Evolutionary conservation across 1,140 invertebrate species (phyloP), one percentile per base, ranked within the genome.

Genomic region (Monochamus saltuarius): DNA sequence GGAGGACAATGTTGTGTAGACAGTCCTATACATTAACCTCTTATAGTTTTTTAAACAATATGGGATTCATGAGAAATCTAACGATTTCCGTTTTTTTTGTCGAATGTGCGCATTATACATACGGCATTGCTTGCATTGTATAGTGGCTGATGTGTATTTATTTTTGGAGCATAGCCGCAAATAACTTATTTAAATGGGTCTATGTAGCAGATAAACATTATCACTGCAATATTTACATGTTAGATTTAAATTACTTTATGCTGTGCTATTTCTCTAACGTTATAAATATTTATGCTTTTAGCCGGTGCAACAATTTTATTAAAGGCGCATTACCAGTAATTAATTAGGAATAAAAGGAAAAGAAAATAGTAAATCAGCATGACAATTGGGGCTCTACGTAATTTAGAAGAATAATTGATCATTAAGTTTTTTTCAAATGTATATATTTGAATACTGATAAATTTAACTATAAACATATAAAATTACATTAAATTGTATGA

Each of bases 171-270:
- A 8, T 38, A 58, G 56, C 45, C 50, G 50, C 38, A 58, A 58
- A 58, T 58, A 58, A 58, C 56, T 58, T 34, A 47, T 45, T 58
- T 58, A 58, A 58, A 58, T 49, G 36, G 36, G 56, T 50, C 56
- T 58, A 58, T 38, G 56, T 46, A 46, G 49, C 37, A 49, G 19
- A 58, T 58, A 57, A 57, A 57, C 42, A 58, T 58, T 58, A 38
- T 14, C 50, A 49, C 50, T 58, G 43, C 36, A 58, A 34, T 55
- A 35, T 17, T 43, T 40, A 45, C 46, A 37, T 40, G 39, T 36
- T 34, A 7, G 10, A 22, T 19, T 29, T 52, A 11, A n/a, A 46
- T 45, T 35, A 56, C 43, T 56, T 43, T 35, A 17, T 29, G 37
- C 29, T 13, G n/a, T n/a, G 50, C 35, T 52, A 35, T 36, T 34